Conservation (phyloP, 2,797 vertebrate species). For the Ptychobarbus kaznakovi region DNA sequence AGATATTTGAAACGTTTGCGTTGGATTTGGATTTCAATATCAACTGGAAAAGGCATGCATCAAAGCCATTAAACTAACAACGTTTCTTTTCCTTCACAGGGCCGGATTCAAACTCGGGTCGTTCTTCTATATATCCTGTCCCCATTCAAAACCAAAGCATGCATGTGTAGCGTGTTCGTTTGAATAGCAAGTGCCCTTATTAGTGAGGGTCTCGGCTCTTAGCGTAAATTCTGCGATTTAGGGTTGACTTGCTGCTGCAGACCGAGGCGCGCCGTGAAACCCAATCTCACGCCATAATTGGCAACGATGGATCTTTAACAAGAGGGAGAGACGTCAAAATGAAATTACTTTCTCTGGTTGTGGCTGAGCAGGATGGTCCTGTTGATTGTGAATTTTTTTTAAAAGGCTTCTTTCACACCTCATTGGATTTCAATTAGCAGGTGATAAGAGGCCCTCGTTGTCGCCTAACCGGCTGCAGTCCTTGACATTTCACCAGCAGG, state of each 20-base stretch:
- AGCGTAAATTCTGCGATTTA: neutral
- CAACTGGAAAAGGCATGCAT: neutral
- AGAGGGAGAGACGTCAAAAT: slow-evolving; percentile 64
- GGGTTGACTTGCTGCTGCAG: slow-evolving; percentile 13
- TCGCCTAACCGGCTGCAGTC: slow-evolving; percentile 61
- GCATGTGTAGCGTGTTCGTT: neutral
- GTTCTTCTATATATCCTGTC: neutral
- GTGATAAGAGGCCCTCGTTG: slow-evolving; percentile 57
- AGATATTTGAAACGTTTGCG: neutral
- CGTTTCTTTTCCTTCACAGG: neutral
- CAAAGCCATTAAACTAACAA: neutral
- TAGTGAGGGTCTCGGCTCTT: neutral
- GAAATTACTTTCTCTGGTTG: slow-evolving; percentile 59
- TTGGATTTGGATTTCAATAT: neutral
- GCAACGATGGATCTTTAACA: slow-evolving; percentile 62
- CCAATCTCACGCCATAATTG: slow-evolving; percentile 61
- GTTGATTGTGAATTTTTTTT: slow-evolving; percentile 67
- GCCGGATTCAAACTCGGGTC: neutral
- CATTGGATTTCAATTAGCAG: slow-evolving; percentile 73
- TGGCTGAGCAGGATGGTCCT: slow-evolving; percentile 51
- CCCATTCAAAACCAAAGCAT: neutral
- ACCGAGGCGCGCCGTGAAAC: slow-evolving; percentile 53
- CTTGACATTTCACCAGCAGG: slow-evolving; percentile 61
- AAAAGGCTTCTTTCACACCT: slow-evolving; percentile 68
- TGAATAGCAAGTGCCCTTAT: neutral